These are phyloP conservation scores for Aldrovandia affinis DNA, from an alignment of 2,797 vertebrate genomes.

Conservation along the genomic window DNA sequence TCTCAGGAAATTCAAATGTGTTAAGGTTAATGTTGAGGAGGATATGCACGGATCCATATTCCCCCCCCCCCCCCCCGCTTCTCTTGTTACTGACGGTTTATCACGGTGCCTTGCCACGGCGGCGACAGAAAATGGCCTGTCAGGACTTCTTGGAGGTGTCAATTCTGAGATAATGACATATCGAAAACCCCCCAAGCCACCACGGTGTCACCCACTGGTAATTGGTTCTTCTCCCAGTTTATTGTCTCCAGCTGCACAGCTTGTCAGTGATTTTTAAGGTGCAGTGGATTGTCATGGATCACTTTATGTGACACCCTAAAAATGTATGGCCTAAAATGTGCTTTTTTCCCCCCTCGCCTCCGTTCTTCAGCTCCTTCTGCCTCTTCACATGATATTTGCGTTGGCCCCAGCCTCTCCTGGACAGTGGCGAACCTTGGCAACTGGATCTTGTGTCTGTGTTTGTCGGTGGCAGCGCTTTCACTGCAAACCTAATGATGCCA, in stretches of 20 bases:
- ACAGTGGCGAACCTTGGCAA: not conserved
- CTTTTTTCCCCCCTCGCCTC: not conserved
- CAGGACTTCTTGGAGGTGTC: conserved; percentile 77
- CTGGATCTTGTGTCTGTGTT: not conserved
- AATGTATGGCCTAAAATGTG: conserved; percentile 25
- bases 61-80: conserved; percentile 27
- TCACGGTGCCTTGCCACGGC: conserved; percentile 65
- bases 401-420: not conserved
- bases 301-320: conserved; percentile 21
- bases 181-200: conserved; percentile 85
- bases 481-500: not conserved
- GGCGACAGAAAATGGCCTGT: conserved; percentile 74
- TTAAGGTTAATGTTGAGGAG: conserved; percentile 28
- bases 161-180: conserved; percentile 94
- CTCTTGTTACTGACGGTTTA: conserved; percentile 53
- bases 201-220: conserved; percentile 86
- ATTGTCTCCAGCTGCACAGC: conserved; percentile 89
- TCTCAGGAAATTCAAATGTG: conserved; percentile 14
- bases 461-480: not conserved
- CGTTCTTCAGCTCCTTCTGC: not conserved
- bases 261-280: conserved; percentile 77
- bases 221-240: conserved; percentile 90
- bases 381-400: not conserved
- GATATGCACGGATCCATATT: conserved; percentile 51
- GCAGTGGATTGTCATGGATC: conserved; percentile 55